Conservation (phyloP, 2,888 invertebrate species). For the Protodeltote pygarga region DNA sequence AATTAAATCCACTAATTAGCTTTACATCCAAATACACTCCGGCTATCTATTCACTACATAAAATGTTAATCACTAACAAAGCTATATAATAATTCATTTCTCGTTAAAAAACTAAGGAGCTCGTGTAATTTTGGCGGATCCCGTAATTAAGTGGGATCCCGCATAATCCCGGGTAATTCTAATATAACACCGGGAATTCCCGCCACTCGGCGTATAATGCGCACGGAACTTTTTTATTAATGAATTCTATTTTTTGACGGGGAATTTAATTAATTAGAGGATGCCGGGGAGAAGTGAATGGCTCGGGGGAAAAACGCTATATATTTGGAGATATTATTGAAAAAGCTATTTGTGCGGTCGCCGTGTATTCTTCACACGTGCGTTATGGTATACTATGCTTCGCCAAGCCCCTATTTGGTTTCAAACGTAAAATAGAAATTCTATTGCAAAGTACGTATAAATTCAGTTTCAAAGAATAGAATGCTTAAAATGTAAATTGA, state of each 20-base stretch:
- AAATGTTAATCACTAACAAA: constrained; percentile 39
- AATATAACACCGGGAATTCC: constrained; percentile 66
- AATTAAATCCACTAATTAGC: constrained; percentile 12
- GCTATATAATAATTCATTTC: constrained; percentile 37
- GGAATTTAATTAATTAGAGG: constrained; percentile 69
- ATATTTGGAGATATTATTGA: constrained; percentile 25
- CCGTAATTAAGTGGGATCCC: constrained; percentile 71
- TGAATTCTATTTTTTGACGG: constrained; percentile 70
- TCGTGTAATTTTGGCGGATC: constrained; percentile 58
- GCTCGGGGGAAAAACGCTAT: constrained; percentile 33
- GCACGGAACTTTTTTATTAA: constrained; percentile 66
- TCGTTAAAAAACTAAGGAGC: constrained; percentile 52
- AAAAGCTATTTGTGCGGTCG: constrained; percentile 24
- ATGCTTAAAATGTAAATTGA: constrained; percentile 19
- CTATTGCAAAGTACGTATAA: constrained; percentile 7
- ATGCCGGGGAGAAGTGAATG: constrained; percentile 41
- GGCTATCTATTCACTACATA: constrained; percentile 16
- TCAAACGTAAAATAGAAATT: constrained; percentile 13
- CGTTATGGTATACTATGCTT: no score
- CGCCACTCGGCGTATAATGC: constrained; percentile 48
- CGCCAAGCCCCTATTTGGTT: constrained; percentile 6
- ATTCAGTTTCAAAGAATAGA: constrained; percentile 7
- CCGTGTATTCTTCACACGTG: constrained; percentile 27
- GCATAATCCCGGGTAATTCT: constrained; percentile 74
- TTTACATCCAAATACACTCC: constrained; percentile 1